Base-by-base conservation (phyloP, 2,888 invertebrate species). In the Stegophylla sp. region DNA sequence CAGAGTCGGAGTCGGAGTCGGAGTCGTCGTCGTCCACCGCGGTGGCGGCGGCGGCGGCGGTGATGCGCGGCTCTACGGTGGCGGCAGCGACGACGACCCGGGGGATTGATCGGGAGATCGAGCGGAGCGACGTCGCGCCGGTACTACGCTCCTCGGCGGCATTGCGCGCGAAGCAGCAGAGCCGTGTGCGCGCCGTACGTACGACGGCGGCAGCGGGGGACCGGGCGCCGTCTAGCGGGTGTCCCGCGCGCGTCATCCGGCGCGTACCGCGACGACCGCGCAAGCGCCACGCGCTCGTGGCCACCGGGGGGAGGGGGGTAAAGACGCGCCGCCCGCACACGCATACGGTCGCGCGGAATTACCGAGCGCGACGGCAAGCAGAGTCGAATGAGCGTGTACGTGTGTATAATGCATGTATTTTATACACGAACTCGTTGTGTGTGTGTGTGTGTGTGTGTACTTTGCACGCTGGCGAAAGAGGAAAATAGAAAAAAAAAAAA, bases 21-120 rank as follows among this genome's bases (percentile, higher is more conserved):
- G 53, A 45, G 43, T 43, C 41, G n/a, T 63, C 63, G 20, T n/a
- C n/a, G n/a, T n/a, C n/a, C n/a, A n/a, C n/a, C n/a, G n/a, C n/a
- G 10, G 63, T 51, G n/a, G 34, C 63, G 13, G 26, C 9, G n/a
- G 4, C 64, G 41, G 41, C 53, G 20, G n/a, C 63, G 51, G n/a
- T 45, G 72, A 51, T 67, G 45, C 66, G 75, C 64, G 20, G 64
- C 41, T 53, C n/a, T 26, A 48, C 51, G 28, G 17, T 48, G 63
- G n/a, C n/a, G n/a, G n/a, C n/a, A n/a, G n/a, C 71, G 72, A 43
- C 81, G 51, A 43, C 59, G 75, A 34, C 63, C 61, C 75, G 66
- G 81, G 45, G 81, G 82, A 77, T 79, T 82, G 79, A 79, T 79
- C 79, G 81, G 59, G 73, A 82, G 66, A 63, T 69, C 61, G 77